A percentile compares a stretch with the other conserved stretches of the same genome.
Conservation (phyloP, 2,113 vertebrate genomes). For the Lophura nycthemera region DNA sequence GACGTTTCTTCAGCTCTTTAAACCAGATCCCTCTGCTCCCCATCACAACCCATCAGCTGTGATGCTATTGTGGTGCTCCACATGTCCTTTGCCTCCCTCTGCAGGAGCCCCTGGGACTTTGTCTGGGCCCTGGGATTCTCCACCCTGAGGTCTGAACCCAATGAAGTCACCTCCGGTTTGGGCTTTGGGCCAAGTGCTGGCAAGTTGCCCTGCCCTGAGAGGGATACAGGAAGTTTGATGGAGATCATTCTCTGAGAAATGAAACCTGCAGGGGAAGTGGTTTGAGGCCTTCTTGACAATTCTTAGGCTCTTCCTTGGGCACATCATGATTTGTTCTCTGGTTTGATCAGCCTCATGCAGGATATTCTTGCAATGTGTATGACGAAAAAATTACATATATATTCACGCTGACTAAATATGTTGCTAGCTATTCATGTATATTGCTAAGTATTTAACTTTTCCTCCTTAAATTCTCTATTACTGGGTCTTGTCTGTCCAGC, state of each 20-base stretch:
- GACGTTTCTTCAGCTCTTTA: not conserved
- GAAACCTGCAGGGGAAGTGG: fast-evolving
- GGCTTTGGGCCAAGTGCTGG: not conserved
- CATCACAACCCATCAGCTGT: fast-evolving
- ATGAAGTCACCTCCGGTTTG: fast-evolving
- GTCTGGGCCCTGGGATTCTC: not conserved
- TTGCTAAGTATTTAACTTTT: too few relatives aligned
- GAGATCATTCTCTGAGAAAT: fast-evolving
- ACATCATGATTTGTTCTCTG: too few relatives aligned
- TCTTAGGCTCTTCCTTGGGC: too few relatives aligned
- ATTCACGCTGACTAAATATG: too few relatives aligned
- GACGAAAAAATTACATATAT: too few relatives aligned
- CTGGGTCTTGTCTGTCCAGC: too few relatives aligned
- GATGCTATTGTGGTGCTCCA: fast-evolving
- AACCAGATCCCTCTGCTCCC: not conserved
- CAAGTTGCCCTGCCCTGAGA: not conserved
- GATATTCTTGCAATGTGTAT: too few relatives aligned
- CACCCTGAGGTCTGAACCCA: fast-evolving
- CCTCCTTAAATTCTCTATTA: too few relatives aligned
- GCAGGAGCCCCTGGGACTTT: not conserved
- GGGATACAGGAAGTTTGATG: fast-evolving
- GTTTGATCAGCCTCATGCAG: too few relatives aligned
- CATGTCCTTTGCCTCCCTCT: not conserved
- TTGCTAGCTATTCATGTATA: too few relatives aligned
- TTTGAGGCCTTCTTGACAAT: too few relatives aligned